Base-by-base conservation (phyloP, 2,113 vertebrate species). In the Pipra filicauda region DNA sequence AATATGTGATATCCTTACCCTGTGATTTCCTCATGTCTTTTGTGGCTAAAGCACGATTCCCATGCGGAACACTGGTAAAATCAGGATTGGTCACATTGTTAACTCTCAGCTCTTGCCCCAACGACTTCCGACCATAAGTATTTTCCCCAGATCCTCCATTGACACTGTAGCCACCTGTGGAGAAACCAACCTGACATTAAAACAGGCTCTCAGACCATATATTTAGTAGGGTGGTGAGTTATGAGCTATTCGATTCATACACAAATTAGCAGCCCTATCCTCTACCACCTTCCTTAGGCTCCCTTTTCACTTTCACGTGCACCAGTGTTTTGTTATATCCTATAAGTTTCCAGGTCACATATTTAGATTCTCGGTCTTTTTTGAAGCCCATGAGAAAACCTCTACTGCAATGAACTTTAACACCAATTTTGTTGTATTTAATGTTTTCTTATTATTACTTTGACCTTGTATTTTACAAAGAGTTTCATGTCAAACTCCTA, bases 11-110 rank as follows among this genome's bases (percentile, higher is more conserved):
- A 67, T 54, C 58, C 98, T 98, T 98, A 99, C 99, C 99, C 98
- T 99, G 99, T 98, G 99, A 99, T 99, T 99, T 99, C 99, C 99
- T 99, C 99, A 99, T 99, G 98, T 99, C 99, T 99, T 99, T 99
- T 98, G 99, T 98, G 99, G 99, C 98, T 99, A 99, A 99, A 97
- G 99, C 99, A 99, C 99, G 99, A 98, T 98, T 99, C 98, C 99
- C 99, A 99, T 99, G 99, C 98, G 99, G 99, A 99, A 99, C 98
- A 98, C 98, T 98, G 97, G 98, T 99, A 98, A 99, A 99, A 98
- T 99, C 99, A 98, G 98, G 92, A 95, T 97, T 97, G 95, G 98
- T 99, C 99, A 99, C 99, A 98, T 99, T 99, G 98, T 99, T 99
- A 98, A 99, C 98, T 97, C 99, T 99, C 99, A 99, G 99, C 99